These are phyloP conservation scores for Nemapogon koenigi DNA, from an alignment of 2,888 invertebrate genomes.

Conservation along the genomic window DNA sequence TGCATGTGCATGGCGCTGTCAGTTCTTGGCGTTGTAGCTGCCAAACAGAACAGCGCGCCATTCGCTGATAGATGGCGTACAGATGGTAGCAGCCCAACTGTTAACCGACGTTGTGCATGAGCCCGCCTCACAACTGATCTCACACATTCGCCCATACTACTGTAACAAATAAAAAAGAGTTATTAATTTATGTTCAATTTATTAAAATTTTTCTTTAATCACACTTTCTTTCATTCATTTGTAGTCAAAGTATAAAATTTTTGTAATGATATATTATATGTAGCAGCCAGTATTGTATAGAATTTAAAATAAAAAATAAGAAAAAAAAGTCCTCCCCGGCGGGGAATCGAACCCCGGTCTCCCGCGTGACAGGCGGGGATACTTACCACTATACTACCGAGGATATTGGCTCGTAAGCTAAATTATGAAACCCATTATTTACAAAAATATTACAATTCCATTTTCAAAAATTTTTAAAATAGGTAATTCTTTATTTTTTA, in stretches of 20 bases:
- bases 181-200: background rate
- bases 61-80: slow-evolving; percentile 67
- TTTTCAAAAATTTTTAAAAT: no score
- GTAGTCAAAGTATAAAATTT: no score
- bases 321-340: slow-evolving; percentile 39
- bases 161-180: slow-evolving; percentile 30
- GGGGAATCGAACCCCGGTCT: slow-evolving; percentile 68
- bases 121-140: slow-evolving; percentile 61
- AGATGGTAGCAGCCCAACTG: slow-evolving; percentile 70
- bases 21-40: slow-evolving; percentile 71
- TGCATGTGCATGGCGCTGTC: slow-evolving; percentile 82
- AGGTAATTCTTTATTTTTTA: no score
- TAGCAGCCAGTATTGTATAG: no score
- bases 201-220: background rate
- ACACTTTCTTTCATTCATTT: background rate
- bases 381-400: slow-evolving; percentile 67
- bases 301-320: no score
- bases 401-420: no score
- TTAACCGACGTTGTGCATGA: slow-evolving; percentile 62
- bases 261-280: no score
- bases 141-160: slow-evolving; percentile 56
- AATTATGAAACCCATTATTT: no score
- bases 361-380: slow-evolving; percentile 67
- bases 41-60: slow-evolving; percentile 72
- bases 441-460: no score